A percentile compares a stretch with the other conserved stretches of the same genome.
Evolutionary conservation across 1,140 invertebrate species (phyloP).

Genomic region (Bombus pascuorum): DNA sequence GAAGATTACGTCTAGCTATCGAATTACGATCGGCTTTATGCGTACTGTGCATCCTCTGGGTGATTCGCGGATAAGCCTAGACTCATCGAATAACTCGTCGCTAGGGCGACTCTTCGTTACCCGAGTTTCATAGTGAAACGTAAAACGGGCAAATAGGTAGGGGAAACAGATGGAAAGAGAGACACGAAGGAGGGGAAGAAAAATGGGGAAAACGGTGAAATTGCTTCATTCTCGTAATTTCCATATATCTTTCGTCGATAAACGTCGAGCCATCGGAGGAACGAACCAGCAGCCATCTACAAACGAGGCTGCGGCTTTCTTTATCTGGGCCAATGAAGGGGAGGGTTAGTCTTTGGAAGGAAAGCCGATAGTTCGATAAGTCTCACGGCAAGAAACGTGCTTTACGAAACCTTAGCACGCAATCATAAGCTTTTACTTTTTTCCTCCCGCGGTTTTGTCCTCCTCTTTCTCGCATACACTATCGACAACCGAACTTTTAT

Average conservation of each 20-base stretch:
- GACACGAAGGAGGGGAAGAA: background rate
- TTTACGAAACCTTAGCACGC: constrained; percentile 69
- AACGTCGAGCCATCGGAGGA: constrained; percentile 46
- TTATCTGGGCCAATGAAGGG: constrained; percentile 66
- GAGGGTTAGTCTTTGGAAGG: constrained; percentile 51
- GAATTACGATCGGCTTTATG: constrained; percentile 1
- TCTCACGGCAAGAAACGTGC: constrained; percentile 57
- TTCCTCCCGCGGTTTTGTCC: background rate
- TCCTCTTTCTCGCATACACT: background rate
- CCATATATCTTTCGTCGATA: constrained; percentile 61
- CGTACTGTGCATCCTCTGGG: background rate
- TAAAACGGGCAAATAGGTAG: background rate
- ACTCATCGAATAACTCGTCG: background rate
- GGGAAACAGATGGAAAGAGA: background rate
- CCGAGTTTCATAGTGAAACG: background rate
- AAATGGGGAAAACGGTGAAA: background rate
- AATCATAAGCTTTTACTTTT: constrained; percentile 58
- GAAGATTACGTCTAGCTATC: constrained; percentile 13
- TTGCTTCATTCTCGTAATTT: constrained; percentile 53
- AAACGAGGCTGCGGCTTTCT: constrained; percentile 56
- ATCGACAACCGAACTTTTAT: constrained; percentile 59
- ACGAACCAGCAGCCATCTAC: constrained; percentile 45
- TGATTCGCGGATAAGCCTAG: background rate
- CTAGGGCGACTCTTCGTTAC: constrained; percentile 30
- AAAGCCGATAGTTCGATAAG: constrained; percentile 70